Base-by-base conservation (phyloP, 2,797 vertebrate genomes). In the Pyrocephalus nanus region DNA sequence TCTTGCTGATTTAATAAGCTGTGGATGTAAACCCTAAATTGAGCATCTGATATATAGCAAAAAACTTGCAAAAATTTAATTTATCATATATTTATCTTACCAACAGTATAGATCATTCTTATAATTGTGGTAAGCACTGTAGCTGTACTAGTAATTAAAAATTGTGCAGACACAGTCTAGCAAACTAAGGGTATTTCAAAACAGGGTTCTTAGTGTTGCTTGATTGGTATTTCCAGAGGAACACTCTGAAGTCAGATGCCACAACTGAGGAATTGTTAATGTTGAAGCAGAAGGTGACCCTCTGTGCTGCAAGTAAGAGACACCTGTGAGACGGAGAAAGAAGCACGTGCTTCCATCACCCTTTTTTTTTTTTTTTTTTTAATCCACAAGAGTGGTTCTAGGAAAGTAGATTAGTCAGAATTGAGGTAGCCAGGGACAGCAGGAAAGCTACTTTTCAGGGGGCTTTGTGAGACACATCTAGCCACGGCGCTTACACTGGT, bases 41-140 rank as follows among this genome's bases (percentile, higher is more conserved):
- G 21, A 92, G 18, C 70, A 51, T 72, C 83, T 18, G 60, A 91
- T 40, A 7, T 43, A 40, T 47, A 60, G 23, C 4, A 90, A 92
- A 90, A 92, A 88, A 45, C 20, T 47, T 90, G 50, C 18, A 86
- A 72, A n/a, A 69, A 73, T 85, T 86, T 70, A 60, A 70, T 93
- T 95, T 90, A 83, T 29, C 34, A 90, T 90, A 81, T 94, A 83
- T 92, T 96, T 94, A 70, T 86, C 43, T 92, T 88, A 86, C 29
- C 36, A 88, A 58, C 23, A 40, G 16, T 69, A 43, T 38, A 50
- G 67, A 70, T 51, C 4, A 15, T 84, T 91, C 48, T 82, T 84
- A 26, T 66, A 70, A 62, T 42, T 80, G 50, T 38, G 18, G 36
- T 54, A 72, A 87, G 85, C 53, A 45, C 50, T 74, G 30, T 71